phyloP scores from a whole-genome alignment of 2,113 vertebrate species.

The Alaudala cheleensis region DNA sequence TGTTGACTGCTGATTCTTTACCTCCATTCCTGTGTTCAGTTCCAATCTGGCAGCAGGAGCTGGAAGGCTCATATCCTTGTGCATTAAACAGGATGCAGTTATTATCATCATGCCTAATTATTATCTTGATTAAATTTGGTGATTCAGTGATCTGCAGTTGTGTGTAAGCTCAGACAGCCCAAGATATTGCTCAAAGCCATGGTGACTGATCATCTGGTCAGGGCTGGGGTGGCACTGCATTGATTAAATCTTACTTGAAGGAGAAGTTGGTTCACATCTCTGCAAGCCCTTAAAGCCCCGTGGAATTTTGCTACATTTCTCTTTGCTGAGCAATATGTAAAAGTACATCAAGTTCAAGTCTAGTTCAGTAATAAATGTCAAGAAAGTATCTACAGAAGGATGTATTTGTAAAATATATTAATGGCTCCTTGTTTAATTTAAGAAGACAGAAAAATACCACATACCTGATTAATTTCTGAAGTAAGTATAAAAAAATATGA shows the following conservation, averaged over 20 bases:
- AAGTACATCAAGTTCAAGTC: not conserved
- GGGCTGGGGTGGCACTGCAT: not conserved
- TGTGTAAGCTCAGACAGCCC: conserved; percentile 28
- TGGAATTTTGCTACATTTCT: not conserved
- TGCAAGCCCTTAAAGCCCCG: not conserved
- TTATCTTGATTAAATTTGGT: conserved; percentile 67
- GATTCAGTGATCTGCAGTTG: conserved; percentile 57
- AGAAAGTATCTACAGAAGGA: not conserved
- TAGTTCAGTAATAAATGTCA: not conserved
- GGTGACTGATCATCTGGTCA: conserved; percentile 52
- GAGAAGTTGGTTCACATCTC: not conserved
- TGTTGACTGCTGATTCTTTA: not conserved
- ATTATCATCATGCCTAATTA: conserved; percentile 25
- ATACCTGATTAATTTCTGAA: not conserved
- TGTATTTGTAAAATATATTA: not conserved
- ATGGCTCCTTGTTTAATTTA: not conserved
- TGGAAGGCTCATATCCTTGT: conserved; percentile 19
- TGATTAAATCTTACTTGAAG: conserved; percentile 49
- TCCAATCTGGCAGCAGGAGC: conserved; percentile 17
- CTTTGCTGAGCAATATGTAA: not conserved
- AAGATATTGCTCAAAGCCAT: not conserved
- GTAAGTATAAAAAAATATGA: accelerated
- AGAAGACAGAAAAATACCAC: not conserved
- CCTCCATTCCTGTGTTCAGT: not conserved
- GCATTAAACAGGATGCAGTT: conserved; percentile 52